These are phyloP conservation scores for Danio aesculapii DNA, from an alignment of 2,797 vertebrate genomes.

Conservation along the genomic window DNA sequence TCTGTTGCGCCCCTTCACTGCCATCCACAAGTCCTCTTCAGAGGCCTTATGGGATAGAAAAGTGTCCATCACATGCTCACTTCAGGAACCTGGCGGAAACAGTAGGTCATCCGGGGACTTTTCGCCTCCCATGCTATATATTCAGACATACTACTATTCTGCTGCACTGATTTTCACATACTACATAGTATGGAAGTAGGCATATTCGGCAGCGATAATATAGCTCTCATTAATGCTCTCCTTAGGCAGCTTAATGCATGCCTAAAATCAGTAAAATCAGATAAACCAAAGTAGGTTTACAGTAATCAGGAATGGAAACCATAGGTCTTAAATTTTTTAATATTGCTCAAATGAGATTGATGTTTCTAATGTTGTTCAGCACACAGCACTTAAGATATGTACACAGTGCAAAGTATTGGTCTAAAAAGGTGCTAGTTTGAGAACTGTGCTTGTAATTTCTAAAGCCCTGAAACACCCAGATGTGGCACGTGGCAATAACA, in stretches of 20 bases:
- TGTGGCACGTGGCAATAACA: slow-evolving; percentile 46
- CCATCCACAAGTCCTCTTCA: background rate
- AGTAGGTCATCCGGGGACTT: background rate
- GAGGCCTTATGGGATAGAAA: background rate
- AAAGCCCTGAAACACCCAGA: slow-evolving; percentile 49
- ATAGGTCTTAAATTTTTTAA: slow-evolving; percentile 22
- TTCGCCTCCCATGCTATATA: background rate
- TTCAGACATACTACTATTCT: background rate
- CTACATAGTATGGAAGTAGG: background rate
- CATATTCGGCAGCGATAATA: background rate
- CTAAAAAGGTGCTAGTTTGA: slow-evolving; percentile 16
- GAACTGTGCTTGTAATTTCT: slow-evolving; percentile 25
- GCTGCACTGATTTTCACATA: background rate
- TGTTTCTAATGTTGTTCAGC: slow-evolving; percentile 64
- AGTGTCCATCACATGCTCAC: background rate
- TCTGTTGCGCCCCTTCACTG: background rate
- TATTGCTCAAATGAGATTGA: background rate
- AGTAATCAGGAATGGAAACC: background rate
- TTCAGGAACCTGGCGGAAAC: background rate
- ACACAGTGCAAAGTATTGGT: slow-evolving; percentile 23
- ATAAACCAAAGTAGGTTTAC: background rate
- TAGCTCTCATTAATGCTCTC: background rate
- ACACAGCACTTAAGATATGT: slow-evolving; percentile 29
- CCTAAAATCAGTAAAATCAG: background rate
- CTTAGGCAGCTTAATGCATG: slow-evolving; percentile 28